Conservation (phyloP, 2,888 invertebrate species). For the Pyrochroa serraticornis region DNA sequence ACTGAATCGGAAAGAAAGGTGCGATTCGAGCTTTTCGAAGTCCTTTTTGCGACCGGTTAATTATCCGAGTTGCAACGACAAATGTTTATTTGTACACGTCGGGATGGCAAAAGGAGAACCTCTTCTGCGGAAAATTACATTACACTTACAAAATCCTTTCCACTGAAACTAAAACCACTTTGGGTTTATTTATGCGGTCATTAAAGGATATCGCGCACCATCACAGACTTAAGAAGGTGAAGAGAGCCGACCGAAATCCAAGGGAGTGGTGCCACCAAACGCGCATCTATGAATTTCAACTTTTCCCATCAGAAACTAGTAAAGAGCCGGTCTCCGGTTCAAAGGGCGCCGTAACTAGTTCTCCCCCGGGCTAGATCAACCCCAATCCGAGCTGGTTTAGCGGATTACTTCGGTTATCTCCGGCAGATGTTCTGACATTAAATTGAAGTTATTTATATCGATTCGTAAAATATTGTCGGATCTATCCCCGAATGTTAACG, state of each 20-base stretch:
- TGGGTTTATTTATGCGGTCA: conserved; percentile 35
- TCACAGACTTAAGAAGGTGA: conserved; percentile 13
- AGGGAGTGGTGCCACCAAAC: conserved; percentile 15
- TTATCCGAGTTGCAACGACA: conserved; percentile 23
- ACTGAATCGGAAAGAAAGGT: no score
- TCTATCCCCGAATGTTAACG: conserved; percentile 23
- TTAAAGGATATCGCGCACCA: conserved; percentile 25
- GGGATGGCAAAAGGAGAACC: conserved; percentile 20
- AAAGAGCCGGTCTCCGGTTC: conserved; percentile 25
- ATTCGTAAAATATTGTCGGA: conserved; percentile 34
- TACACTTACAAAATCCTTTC: conserved; percentile 37
- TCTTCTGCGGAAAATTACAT: conserved; percentile 36
- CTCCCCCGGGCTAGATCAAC: conserved; percentile 32
- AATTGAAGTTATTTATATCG: conserved; percentile 45
- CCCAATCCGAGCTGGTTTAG: conserved; percentile 31
- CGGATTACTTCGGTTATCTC: conserved; percentile 39
- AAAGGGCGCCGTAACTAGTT: conserved; percentile 34
- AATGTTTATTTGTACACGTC: conserved; percentile 32
- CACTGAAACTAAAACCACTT: conserved; percentile 32
- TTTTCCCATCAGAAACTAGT: conserved; percentile 22
- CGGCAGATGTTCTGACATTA: conserved; percentile 45
- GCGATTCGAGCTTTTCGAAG: no score
- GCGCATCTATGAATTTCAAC: conserved; percentile 26
- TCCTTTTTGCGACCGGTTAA: conserved; percentile 25
- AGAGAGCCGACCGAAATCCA: conserved; percentile 5